phyloP scores from a whole-genome alignment of 2,888 invertebrate genomes.

The Lepeophtheirus nordmannii region DNA sequence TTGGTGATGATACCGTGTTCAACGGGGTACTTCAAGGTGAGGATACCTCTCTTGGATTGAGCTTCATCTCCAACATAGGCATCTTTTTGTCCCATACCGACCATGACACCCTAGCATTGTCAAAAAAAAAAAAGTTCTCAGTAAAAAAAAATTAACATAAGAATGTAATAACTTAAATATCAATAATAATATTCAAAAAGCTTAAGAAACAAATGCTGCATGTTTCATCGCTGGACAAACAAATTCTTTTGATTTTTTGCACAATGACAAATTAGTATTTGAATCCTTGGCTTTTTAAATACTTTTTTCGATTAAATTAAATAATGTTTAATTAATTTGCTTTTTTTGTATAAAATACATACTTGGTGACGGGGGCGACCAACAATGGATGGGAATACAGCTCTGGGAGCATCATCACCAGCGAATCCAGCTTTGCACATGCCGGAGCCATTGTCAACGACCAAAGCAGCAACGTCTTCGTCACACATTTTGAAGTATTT shows the following conservation, averaged over 20 bases:
- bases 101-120: slow-evolving; percentile 11
- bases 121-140: not conserved
- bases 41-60: slow-evolving; percentile 55
- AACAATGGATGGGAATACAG: slow-evolving; percentile 76
- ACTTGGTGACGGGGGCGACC: slow-evolving; percentile 63
- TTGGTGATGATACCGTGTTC: slow-evolving; percentile 94
- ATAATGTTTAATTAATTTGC: too few species aligned
- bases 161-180: too few species aligned
- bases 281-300: too few species aligned
- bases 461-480: slow-evolving; percentile 56
- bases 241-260: too few species aligned
- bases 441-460: slow-evolving; percentile 73
- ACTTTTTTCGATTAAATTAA: too few species aligned
- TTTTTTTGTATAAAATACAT: not conserved
- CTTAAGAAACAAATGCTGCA: too few species aligned
- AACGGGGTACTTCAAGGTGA: slow-evolving; percentile 47
- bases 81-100: slow-evolving; percentile 47
- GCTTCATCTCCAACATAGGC: slow-evolving; percentile 92
- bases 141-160: too few species aligned
- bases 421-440: slow-evolving; percentile 89
- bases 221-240: too few species aligned
- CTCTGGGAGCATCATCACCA: slow-evolving; percentile 72
- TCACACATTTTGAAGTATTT: slow-evolving; percentile 45
- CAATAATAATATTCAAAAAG: too few species aligned
- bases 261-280: too few species aligned